phyloP scores from a whole-genome alignment of 2,888 invertebrate genomes.

The Podotricha telesiphe region DNA sequence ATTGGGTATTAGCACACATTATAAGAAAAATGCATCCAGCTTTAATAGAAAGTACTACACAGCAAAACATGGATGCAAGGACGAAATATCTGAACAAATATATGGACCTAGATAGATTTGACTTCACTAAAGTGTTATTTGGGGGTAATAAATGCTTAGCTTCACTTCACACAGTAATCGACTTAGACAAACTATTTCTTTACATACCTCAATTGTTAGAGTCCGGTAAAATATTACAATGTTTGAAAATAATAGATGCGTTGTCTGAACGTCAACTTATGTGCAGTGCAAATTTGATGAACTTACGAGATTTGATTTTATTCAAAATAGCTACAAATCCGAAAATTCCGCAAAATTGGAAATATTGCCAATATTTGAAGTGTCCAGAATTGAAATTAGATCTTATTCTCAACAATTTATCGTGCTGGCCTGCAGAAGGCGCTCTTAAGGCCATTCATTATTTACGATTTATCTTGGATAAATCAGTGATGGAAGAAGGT shows the following conservation, averaged over 20 bases:
- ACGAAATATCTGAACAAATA: conserved; percentile 85
- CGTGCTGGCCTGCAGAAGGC: conserved; percentile 82
- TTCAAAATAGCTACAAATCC: conserved; percentile 82
- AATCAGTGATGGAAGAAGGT: conserved; percentile 71
- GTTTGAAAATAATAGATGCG: conserved; percentile 81
- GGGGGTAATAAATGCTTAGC: conserved; percentile 84
- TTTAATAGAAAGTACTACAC: conserved; percentile 72
- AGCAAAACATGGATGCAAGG: conserved; percentile 81
- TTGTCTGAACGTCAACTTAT: conserved; percentile 83
- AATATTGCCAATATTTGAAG: conserved; percentile 79
- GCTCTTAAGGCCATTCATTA: conserved; percentile 79
- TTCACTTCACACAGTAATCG: conserved; percentile 83
- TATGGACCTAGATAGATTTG: conserved; percentile 81
- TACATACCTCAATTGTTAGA: conserved; percentile 76
- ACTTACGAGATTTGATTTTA: conserved; percentile 84
- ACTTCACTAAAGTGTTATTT: conserved; percentile 79
- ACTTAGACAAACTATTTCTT: conserved; percentile 76
- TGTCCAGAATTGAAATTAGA: conserved; percentile 78
- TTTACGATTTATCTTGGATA: conserved; percentile 71
- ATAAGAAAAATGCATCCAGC: conserved; percentile 85
- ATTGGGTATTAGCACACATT: conserved; percentile 88
- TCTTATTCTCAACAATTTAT: conserved; percentile 80
- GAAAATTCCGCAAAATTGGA: conserved; percentile 74
- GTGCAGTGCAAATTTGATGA: conserved; percentile 79
- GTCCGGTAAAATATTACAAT: conserved; percentile 74